Evolutionary conservation across 2,797 vertebrate genomes (phyloP).

Genomic region (Sebastes elongatus): DNA sequence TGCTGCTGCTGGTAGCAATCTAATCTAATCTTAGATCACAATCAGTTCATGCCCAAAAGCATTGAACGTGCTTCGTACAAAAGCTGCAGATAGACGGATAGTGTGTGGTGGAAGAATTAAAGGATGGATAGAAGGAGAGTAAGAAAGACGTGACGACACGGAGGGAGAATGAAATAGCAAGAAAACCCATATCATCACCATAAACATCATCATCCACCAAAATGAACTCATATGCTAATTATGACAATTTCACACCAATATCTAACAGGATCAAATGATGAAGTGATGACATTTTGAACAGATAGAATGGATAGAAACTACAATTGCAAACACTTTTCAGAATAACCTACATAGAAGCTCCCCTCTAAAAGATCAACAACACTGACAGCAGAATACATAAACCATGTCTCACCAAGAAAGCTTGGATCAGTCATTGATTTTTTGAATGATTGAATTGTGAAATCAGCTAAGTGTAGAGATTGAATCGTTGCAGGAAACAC

Average conservation of each 20-base stretch:
- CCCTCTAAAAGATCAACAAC: background rate
- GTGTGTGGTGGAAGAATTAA: background rate
- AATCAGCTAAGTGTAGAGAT: background rate
- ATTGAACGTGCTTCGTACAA: background rate
- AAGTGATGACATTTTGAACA: background rate
- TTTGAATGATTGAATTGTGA: background rate
- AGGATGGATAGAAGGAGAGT: background rate
- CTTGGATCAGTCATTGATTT: background rate
- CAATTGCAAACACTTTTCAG: background rate
- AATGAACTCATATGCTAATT: too few relatives aligned
- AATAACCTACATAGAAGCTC: background rate
- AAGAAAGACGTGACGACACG: background rate
- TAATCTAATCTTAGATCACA: slow-evolving; percentile 41
- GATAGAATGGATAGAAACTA: too few relatives aligned
- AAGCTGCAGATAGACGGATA: background rate
- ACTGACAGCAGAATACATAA: background rate
- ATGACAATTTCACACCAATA: too few relatives aligned
- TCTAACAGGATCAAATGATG: background rate
- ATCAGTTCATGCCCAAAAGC: slow-evolving; percentile 33
- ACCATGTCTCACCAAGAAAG: background rate
- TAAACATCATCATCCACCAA: too few relatives aligned
- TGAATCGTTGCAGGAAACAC: background rate
- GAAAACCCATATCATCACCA: background rate
- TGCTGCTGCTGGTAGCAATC: background rate
- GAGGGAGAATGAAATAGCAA: background rate